Percentiles rank a stretch among this genome's conserved stretches.
phyloP scores from a whole-genome alignment of 2,113 vertebrate genomes.

The Hydrolagus affinis region DNA sequence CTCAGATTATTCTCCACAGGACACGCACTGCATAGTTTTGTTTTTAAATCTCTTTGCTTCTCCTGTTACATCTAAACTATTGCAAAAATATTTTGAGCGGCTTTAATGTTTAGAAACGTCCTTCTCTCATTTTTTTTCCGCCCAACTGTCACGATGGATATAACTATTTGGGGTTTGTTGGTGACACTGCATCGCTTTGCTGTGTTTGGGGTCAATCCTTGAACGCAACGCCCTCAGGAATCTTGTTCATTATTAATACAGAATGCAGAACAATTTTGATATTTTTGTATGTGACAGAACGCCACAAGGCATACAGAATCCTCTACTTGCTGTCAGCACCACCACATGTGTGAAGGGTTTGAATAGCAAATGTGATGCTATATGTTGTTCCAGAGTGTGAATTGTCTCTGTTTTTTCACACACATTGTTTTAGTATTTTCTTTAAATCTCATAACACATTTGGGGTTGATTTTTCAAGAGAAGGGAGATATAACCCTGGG shows the following conservation, averaged over 20 bases:
- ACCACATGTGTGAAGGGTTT: background rate
- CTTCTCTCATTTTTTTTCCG: background rate
- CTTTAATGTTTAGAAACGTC: background rate
- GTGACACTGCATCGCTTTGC: background rate
- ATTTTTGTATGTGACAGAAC: constrained; percentile 9
- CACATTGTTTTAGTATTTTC: background rate
- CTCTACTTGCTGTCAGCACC: background rate
- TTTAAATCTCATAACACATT: background rate
- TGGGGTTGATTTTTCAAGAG: background rate
- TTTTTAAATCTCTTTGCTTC: background rate
- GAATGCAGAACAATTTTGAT: constrained; percentile 21
- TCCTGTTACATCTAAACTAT: background rate
- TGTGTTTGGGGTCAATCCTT: background rate
- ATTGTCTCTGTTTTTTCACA: background rate
- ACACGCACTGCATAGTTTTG: background rate
- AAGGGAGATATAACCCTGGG: background rate
- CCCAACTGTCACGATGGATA: background rate
- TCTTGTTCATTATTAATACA: constrained; percentile 5
- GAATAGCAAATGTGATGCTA: background rate
- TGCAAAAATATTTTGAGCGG: background rate
- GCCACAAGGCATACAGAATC: constrained; percentile 4
- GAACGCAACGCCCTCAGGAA: constrained; percentile 9
- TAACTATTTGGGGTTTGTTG: background rate
- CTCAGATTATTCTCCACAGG: background rate
- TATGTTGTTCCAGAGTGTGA: background rate